Evolutionary conservation across 2,113 vertebrate genomes (phyloP), one percentile per base, ranked within the genome.

Genomic region (Hippolais icterina): DNA sequence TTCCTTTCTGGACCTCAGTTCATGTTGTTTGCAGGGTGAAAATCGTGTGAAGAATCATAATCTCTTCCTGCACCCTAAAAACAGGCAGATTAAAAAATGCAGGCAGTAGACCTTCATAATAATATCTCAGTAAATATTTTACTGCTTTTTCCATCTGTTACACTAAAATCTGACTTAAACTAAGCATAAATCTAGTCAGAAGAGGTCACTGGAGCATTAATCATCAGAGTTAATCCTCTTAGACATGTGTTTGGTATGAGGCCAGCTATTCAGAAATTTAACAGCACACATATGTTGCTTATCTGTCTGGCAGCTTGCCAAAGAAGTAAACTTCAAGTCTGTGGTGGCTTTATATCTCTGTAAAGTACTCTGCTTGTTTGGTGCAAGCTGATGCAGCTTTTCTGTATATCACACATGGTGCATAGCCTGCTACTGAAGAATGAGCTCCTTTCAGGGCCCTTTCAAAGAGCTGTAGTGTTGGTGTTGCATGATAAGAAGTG

Each of bases 91-190:
- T 77, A 33, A 70, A 87, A 91, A 88, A 83, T 52, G 16, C 42
- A 50, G 37, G 50, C 46, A 0, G 23, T 87, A 83, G 80, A n/a
- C 54, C 37, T 76, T n/a, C 7, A 11, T 87, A 54, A 33, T 89
- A 91, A 89, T 85, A 91, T 94, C 47, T 88, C 47, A 74, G 71
- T 91, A 95, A 93, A 86, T 91, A 92, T 88, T 96, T 91, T 88
- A 88, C 44, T 70, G 33, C 15, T 86, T 93, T 94, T 92, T 80
- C 66, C 82, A 88, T 96, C 81, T 94, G 59, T 91, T 94, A 63
- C 15, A 10, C 69, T 81, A 80, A 95, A 92, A 90, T 94, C 85
- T 90, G 85, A 83, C 27, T 85, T 94, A 90, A 90, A 90, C 39
- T 83, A 46, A 61, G 19, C 64, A 13, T 81, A 83, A 83, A 93